These are phyloP conservation scores for Cyrtorhinus lividipennis DNA, from an alignment of 1,140 invertebrate genomes.

Conservation along the genomic window DNA sequence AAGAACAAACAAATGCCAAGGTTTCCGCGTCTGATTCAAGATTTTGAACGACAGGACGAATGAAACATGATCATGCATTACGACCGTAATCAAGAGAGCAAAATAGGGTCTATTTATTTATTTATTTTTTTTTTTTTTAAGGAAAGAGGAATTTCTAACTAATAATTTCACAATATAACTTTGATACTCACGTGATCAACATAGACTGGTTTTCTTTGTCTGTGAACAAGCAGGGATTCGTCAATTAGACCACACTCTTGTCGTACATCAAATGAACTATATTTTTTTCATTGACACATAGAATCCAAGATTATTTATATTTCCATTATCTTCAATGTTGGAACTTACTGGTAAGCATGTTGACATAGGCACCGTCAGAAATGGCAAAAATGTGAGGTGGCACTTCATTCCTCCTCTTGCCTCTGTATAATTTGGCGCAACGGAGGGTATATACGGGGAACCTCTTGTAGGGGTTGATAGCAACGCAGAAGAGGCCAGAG, in stretches of 20 bases:
- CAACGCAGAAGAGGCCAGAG: constrained; percentile 97
- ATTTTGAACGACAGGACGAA: too few species aligned
- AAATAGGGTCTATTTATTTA: too few species aligned
- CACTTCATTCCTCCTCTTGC: constrained; percentile 97
- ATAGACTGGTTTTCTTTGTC: constrained; percentile 95
- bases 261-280: too few species aligned
- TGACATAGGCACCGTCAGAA: constrained; percentile 98
- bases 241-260: neutral
- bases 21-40: too few species aligned
- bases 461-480: constrained; percentile 98
- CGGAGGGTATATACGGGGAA: constrained; percentile 95
- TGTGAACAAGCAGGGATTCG: constrained; percentile 27
- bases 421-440: constrained; percentile 95
- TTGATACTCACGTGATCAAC: constrained; percentile 81
- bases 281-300: too few species aligned
- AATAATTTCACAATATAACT: too few species aligned
- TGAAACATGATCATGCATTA: too few species aligned
- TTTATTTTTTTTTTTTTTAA: too few species aligned
- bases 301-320: too few species aligned
- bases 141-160: too few species aligned
- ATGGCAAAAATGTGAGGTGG: constrained; percentile 99
- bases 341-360: constrained; percentile 91
- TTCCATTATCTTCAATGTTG: neutral
- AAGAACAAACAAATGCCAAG: neutral
- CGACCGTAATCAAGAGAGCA: too few species aligned